Conservation (phyloP, 1,140 invertebrate genomes). For the Octopus bimaculoides region DNA sequence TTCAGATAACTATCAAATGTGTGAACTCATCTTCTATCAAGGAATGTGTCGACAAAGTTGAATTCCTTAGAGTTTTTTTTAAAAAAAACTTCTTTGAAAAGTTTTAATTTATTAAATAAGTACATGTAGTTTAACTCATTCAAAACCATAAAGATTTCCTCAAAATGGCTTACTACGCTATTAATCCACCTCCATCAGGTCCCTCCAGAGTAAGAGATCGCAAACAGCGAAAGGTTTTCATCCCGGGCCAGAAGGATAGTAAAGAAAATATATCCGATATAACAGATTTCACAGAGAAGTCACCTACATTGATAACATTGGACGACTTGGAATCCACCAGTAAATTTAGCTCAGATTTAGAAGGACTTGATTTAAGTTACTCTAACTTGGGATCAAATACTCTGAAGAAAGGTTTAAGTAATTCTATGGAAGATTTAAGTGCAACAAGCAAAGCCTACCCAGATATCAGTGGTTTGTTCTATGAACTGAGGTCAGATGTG, state of each 20-base stretch:
- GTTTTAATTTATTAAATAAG: too few relatives aligned
- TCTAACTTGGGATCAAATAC: not conserved
- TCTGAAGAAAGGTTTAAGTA: slow-evolving; percentile 16
- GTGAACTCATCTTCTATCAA: too few relatives aligned
- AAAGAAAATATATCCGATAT: not conserved
- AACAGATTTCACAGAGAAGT: not conserved
- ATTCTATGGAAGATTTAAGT: slow-evolving; percentile 28
- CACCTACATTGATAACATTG: not conserved
- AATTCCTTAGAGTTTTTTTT: too few relatives aligned
- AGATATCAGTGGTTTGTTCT: slow-evolving; percentile 47
- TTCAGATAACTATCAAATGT: too few relatives aligned
- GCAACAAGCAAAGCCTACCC: slow-evolving; percentile 33
- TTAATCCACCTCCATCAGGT: not conserved
- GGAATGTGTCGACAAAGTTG: too few relatives aligned
- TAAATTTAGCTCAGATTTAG: slow-evolving; percentile 31
- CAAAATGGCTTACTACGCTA: not conserved
- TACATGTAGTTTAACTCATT: too few relatives aligned
- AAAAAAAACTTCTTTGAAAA: too few relatives aligned
- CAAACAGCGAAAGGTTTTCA: not conserved
- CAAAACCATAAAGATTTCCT: not conserved
- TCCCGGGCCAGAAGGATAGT: not conserved
- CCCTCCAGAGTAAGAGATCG: not conserved
- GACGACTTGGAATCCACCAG: slow-evolving; percentile 9
- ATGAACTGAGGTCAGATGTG: slow-evolving; percentile 22
- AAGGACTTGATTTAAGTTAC: slow-evolving; percentile 40